Evolutionary conservation across 2,797 vertebrate genomes (phyloP).

Genomic region (Schizopygopsis malacanthus): DNA sequence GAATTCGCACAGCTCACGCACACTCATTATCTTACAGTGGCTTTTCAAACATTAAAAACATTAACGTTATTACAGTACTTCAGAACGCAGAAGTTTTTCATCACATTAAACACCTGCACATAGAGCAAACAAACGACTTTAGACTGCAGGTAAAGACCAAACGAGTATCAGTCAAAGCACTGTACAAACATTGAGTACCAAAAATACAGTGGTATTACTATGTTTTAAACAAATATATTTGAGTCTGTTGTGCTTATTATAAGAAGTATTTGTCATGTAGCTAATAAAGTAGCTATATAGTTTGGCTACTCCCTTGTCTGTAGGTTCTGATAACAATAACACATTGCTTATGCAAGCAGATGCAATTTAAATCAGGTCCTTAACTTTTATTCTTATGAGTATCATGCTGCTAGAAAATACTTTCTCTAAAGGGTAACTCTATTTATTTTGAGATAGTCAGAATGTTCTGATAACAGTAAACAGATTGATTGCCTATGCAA

Average conservation of each 20-base stretch:
- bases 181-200: not conserved
- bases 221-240: not conserved
- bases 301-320: not conserved
- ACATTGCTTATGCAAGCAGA: conserved; percentile 4
- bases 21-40: not conserved
- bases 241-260: not conserved
- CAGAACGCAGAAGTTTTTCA: not conserved
- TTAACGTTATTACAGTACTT: not conserved
- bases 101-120: not conserved
- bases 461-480: not conserved
- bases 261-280: not conserved
- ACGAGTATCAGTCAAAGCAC: not conserved
- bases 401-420: no score
- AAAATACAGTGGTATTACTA: not conserved
- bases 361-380: not conserved
- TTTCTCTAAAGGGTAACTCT: not conserved
- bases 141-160: not conserved
- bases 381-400: not conserved
- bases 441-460: not conserved
- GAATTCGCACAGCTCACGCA: not conserved
- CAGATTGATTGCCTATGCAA: conserved; percentile 4
- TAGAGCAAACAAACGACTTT: not conserved
- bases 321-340: not conserved
- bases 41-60: not conserved
- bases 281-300: not conserved